Evolutionary conservation across 2,888 invertebrate species (phyloP), one percentile per base, ranked within the genome.

Genomic region (Melanophora roralis): DNA sequence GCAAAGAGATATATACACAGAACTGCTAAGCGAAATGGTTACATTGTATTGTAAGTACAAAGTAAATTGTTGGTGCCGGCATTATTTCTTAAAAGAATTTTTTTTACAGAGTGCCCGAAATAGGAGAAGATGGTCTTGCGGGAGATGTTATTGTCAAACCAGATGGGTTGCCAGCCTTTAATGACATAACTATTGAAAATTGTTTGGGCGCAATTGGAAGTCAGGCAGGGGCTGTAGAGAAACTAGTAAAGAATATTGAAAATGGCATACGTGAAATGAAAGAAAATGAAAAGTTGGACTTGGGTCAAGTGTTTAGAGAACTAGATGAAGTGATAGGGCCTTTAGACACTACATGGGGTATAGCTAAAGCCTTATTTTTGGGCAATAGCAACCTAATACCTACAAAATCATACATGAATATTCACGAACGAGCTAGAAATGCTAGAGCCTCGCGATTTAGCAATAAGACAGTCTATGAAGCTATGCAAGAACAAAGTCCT

Each of bases 171-270:
- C 97, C 97, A 5, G 94, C 95, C 86, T 97, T 97, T 88, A 94
- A 93, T 84, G 92, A 93, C 79, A 91, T 97, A 19, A 94, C 94
- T 1, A 94, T 96, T 55, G 95, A 97, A 89, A 95, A 95, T 89
- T 97, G 96, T 88, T 92, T 96, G 76, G 95, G 95, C 1, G 94
- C 96, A 5, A 94, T 97, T 83, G 96, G 95, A 34, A 95, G 94
- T 88, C 94, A 96, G 85, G 93, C 95, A 0, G 90, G 95, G 36
- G 94, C 95, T 74, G 95, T 95, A 86, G 97, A 98, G 89, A 93
- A 94, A 84, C 92, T 93, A 14, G 92, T 97, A 0, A 92, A 92
- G 85, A 91, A 92, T 43, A 90, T 97, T 60, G 97, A 95, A 86
- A 91, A 92, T 62, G 89, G 91, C 38, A 85, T 94, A 21, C 83